phyloP scores from a whole-genome alignment of 2,888 invertebrate genomes.

The Nasonia oneida region DNA sequence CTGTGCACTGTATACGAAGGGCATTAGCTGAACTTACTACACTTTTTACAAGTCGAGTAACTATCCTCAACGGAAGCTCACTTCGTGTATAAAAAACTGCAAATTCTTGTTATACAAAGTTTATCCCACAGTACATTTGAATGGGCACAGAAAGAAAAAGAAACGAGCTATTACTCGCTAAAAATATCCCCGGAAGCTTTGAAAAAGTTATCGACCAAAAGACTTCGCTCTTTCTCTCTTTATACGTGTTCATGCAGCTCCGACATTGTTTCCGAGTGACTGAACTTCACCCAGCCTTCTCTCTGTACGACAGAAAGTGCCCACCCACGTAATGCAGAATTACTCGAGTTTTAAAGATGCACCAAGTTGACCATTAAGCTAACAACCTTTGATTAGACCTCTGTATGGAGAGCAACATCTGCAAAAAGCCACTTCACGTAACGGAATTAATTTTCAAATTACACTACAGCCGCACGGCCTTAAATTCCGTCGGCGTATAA shows the following conservation, averaged over 20 bases:
- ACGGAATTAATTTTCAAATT: slow-evolving; percentile 6
- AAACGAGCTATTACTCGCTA: not conserved
- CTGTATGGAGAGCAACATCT: not conserved
- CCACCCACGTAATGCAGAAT: not conserved
- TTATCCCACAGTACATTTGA: not conserved
- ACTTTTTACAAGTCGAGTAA: not conserved
- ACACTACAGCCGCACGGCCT: not conserved
- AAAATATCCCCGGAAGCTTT: slow-evolving; percentile 22
- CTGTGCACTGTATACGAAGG: not conserved
- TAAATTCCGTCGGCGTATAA: not conserved
- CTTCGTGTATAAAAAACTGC: too few relatives aligned
- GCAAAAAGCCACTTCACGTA: not conserved
- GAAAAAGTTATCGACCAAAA: slow-evolving; percentile 27
- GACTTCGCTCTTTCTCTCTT: not conserved
- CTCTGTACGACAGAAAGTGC: not conserved
- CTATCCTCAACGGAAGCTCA: not conserved
- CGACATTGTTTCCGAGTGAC: slow-evolving; percentile 8
- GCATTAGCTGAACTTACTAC: not conserved
- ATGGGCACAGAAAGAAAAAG: not conserved
- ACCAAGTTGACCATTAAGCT: not conserved
- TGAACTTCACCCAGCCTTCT: not conserved
- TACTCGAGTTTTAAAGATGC: not conserved
- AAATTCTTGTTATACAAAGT: too few relatives aligned
- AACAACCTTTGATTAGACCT: not conserved
- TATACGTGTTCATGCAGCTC: not conserved